A percentile compares a stretch with the other conserved stretches of the same genome.
These are phyloP conservation scores for Orchestia grillus DNA, from an alignment of 1,140 invertebrate species.

Conservation along the genomic window DNA sequence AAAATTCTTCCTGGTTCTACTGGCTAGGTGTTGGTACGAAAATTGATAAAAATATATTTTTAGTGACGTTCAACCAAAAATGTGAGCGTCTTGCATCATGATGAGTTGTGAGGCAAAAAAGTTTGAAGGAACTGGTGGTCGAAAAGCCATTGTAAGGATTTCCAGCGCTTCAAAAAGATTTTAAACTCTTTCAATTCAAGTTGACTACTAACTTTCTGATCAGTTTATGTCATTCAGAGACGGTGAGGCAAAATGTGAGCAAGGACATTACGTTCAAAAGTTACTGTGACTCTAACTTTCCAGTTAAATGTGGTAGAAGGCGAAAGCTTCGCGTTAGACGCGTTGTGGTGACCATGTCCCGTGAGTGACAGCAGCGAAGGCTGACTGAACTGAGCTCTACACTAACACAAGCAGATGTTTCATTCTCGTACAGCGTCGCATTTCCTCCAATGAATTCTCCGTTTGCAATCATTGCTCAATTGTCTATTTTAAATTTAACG, in stretches of 20 bases:
- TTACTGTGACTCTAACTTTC: neutral
- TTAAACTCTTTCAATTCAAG: neutral
- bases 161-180: neutral
- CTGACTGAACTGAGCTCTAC: too few species aligned
- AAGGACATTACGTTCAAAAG: neutral
- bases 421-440: too few species aligned
- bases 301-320: neutral
- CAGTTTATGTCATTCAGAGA: neutral
- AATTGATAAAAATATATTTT: neutral
- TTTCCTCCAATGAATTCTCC: too few species aligned
- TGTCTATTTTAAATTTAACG: too few species aligned
- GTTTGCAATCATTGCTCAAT: too few species aligned
- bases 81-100: neutral
- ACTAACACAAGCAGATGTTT: too few species aligned
- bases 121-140: neutral
- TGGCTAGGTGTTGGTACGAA: neutral
- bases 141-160: neutral
- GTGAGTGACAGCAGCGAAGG: too few species aligned
- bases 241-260: neutral
- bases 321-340: too few species aligned
- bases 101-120: neutral
- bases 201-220: neutral
- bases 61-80: neutral
- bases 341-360: too few species aligned
- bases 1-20: neutral